Evolutionary conservation across 1,140 invertebrate species (phyloP), one percentile per base, ranked within the genome.

Genomic region (Uloborus diversus): DNA sequence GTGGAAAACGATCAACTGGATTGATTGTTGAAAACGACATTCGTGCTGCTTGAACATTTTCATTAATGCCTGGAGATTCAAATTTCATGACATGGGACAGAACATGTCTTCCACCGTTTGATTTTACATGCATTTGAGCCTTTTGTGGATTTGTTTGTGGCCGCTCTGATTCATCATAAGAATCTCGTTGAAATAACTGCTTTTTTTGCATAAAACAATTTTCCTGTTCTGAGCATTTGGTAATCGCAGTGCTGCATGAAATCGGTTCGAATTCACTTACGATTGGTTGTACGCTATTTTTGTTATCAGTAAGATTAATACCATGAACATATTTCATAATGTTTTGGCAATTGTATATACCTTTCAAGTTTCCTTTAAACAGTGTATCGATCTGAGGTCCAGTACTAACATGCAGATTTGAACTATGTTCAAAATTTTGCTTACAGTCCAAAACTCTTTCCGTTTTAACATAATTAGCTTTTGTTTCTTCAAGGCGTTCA

Each of bases 401-500:
- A 27, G 57, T 64, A 27, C 57, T 75, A 30, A 75, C 51, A 9
- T 68, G 75, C 14, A 79, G 20, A 69, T 71, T 62, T 17, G 62
- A 69, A 47, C 76, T 71, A 53, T 84, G 81, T 11, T 83, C 83
- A 73, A 95, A 86, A 82, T 93, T 91, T 86, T 95, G 94, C 81
- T 92, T 93, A 76, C 91, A 89, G 84, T 94, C 94, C 75, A 95
- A 87, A 14, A 95, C 93, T 20, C 92, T 92, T 85, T 95, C 94
- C 27, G 93, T 94, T 86, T 96, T 97, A 32, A 97, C 94, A 86
- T 96, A 97, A 85, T 94, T 94, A 0, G 94, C 92, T 86, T 97
- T 97, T 32, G 92, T 93, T 85, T 96, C 96, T 49, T 95, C 94
- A 25, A 98, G 88, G 82, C 97, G 86, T 85, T 98, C 95, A 37